Evolutionary conservation across 2,113 vertebrate genomes (phyloP).

Genomic region (human): DNA sequence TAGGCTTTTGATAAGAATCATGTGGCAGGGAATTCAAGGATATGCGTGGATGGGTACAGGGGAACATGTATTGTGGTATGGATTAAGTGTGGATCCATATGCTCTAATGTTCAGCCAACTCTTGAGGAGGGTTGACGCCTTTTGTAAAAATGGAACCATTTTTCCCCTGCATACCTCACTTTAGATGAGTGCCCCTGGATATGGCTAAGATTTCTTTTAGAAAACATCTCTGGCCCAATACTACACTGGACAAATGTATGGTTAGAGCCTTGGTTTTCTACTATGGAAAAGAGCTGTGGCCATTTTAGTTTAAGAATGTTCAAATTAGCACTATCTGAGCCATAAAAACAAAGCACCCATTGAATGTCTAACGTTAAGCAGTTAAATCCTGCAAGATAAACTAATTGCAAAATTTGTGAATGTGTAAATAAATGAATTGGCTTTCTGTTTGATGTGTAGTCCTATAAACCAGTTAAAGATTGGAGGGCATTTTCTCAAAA

Average conservation of each 20-base stretch:
- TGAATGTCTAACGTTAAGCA: background rate
- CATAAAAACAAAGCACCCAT: background rate
- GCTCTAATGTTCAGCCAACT: background rate
- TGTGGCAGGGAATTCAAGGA: background rate
- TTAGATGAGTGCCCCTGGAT: background rate
- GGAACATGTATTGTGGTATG: too few relatives aligned
- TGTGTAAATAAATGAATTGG: background rate
- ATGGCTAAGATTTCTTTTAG: background rate
- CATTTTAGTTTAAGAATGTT: conserved; percentile 7
- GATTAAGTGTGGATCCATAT: background rate
- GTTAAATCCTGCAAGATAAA: background rate
- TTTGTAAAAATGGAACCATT: background rate
- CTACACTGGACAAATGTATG: background rate
- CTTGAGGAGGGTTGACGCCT: background rate
- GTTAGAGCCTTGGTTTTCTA: background rate
- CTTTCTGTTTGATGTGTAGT: background rate
- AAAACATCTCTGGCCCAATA: background rate
- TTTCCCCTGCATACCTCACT: background rate
- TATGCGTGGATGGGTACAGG: background rate
- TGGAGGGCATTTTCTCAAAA: background rate
- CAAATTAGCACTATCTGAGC: background rate
- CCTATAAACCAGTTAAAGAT: background rate
- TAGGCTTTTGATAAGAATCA: background rate
- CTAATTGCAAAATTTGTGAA: background rate
- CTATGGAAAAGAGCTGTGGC: background rate